Evolutionary conservation across 2,113 vertebrate genomes (phyloP).

Genomic region (Alouatta palliata): DNA sequence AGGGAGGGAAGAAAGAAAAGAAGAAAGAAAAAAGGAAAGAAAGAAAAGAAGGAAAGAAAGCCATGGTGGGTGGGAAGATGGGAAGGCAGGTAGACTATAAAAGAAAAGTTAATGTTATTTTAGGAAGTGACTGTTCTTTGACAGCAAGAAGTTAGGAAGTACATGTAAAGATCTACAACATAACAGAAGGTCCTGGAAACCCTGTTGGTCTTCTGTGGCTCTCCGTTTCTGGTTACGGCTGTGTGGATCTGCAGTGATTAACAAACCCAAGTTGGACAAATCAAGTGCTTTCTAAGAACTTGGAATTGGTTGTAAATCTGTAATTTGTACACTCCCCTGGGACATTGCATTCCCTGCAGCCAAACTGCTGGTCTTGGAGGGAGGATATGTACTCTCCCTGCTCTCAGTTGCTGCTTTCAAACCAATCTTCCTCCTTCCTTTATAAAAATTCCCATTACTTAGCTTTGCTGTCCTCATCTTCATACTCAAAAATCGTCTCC

Average conservation of each 20-base stretch:
- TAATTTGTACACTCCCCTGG: not conserved
- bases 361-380: not conserved
- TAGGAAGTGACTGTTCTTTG: not conserved
- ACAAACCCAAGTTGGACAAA: not conserved
- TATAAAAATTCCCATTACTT: not conserved
- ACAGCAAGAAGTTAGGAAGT: not conserved
- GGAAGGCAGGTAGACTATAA: not conserved
- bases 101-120: not conserved
- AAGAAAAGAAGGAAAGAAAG: not conserved
- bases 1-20: not conserved
- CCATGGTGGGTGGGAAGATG: too few species aligned
- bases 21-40: not conserved
- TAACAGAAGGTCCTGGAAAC: not conserved
- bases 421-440: not conserved
- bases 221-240: rapidly evolving
- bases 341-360: not conserved
- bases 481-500: not conserved
- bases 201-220: not conserved
- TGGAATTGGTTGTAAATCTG: not conserved
- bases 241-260: not conserved
- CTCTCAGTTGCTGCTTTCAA: not conserved
- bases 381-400: not conserved
- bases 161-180: not conserved
- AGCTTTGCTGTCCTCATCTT: not conserved
- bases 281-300: not conserved